phyloP scores from a whole-genome alignment of 1,140 invertebrate genomes.

The Mactra quadrangularis region DNA sequence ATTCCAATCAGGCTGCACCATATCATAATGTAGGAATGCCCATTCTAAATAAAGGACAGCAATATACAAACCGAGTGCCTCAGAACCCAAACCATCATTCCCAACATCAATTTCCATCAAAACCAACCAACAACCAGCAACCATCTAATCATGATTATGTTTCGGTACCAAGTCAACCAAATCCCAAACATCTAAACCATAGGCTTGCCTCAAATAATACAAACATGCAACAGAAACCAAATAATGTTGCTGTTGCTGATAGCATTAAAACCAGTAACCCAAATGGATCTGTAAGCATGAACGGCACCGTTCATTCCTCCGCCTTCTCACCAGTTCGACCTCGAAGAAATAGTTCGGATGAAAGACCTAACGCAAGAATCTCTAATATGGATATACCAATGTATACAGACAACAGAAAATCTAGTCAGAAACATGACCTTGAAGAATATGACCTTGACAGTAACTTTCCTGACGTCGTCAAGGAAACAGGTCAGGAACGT shows the following conservation, averaged over 20 bases:
- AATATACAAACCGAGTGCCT: neutral
- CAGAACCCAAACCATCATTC: slow-evolving; percentile 13
- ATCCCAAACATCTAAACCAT: slow-evolving; percentile 24
- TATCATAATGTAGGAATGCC: neutral
- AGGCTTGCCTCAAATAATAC: slow-evolving; percentile 7
- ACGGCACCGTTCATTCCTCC: slow-evolving; percentile 44
- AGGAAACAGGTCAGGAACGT: slow-evolving; percentile 68
- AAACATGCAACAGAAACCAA: slow-evolving; percentile 29
- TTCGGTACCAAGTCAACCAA: slow-evolving; percentile 12
- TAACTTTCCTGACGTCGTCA: slow-evolving; percentile 72
- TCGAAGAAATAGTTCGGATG: slow-evolving; percentile 17
- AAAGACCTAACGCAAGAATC: slow-evolving; percentile 28
- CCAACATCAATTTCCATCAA: neutral
- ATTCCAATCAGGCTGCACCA: slow-evolving; percentile 7
- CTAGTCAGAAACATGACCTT: slow-evolving; percentile 54
- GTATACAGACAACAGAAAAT: slow-evolving; percentile 48
- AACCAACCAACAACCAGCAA: neutral
- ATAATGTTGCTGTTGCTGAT: slow-evolving; percentile 29
- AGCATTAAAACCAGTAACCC: neutral
- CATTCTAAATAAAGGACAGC: neutral
- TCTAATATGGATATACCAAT: slow-evolving; percentile 51
- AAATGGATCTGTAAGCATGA: slow-evolving; percentile 10
- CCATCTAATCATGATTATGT: slow-evolving; percentile 20
- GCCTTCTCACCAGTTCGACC: slow-evolving; percentile 54
- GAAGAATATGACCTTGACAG: slow-evolving; percentile 79